These are phyloP conservation scores for Rhinopomastus cyanomelas DNA, from an alignment of 2,113 vertebrate species.

Conservation along the genomic window DNA sequence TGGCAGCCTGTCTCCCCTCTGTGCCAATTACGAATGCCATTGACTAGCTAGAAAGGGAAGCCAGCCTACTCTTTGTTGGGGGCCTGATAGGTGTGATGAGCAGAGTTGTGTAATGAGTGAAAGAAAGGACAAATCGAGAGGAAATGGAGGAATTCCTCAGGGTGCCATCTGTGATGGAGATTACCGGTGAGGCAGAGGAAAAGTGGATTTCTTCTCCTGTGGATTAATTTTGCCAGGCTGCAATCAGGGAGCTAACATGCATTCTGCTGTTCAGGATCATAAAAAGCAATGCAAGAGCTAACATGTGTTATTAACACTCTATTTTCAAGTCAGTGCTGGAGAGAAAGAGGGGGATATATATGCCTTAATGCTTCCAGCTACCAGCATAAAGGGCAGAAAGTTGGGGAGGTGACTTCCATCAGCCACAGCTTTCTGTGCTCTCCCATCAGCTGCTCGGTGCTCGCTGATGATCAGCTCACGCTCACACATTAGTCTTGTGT, in stretches of 20 bases:
- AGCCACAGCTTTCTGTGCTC: constrained; percentile 72
- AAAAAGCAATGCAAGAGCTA: constrained; percentile 22
- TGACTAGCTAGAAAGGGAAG: constrained; percentile 49
- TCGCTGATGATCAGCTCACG: constrained; percentile 77
- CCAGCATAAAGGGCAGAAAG: not conserved
- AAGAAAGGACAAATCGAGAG: constrained; percentile 41
- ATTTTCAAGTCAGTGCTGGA: not conserved
- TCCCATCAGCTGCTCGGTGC: constrained; percentile 71
- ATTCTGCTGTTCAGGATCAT: not conserved
- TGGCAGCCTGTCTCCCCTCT: constrained; percentile 55
- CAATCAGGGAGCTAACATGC: constrained; percentile 29
- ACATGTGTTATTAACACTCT: not conserved
- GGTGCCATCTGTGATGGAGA: constrained; percentile 57
- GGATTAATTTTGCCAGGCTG: constrained; percentile 41
- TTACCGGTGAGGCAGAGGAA: constrained; percentile 15
- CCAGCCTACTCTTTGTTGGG: constrained; percentile 46
- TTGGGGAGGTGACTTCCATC: constrained; percentile 55
- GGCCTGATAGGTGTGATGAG: constrained; percentile 52
- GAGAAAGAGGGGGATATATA: not conserved
- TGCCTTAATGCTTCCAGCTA: not conserved
- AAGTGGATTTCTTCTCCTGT: constrained; percentile 48
- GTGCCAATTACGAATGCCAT: constrained; percentile 50
- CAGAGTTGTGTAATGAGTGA: constrained; percentile 51
- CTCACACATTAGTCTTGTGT: constrained; percentile 66
- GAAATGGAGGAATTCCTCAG: constrained; percentile 64